phyloP scores from a whole-genome alignment of 2,797 vertebrate genomes.

The Sarcophilus harrisii region DNA sequence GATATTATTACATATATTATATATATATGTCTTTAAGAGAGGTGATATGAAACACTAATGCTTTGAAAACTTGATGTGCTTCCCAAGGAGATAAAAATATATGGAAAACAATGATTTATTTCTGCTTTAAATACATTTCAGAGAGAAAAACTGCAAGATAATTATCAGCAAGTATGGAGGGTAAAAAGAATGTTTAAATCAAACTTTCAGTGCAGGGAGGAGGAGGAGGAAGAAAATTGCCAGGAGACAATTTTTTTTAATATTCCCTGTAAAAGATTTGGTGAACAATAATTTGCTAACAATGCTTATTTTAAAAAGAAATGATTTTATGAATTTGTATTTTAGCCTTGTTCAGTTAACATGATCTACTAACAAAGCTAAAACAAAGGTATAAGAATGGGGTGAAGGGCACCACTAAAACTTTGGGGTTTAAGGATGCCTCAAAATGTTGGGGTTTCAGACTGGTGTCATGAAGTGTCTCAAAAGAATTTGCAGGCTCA shows the following conservation, averaged over 20 bases:
- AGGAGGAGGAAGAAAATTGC: not conserved
- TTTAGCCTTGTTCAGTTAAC: not conserved
- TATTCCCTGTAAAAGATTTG: not conserved
- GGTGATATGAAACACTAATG: slow-evolving; percentile 1
- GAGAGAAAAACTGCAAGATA: slow-evolving; percentile 33
- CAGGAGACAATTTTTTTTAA: not conserved
- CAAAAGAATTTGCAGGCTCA: too few relatives aligned
- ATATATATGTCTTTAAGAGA: not conserved
- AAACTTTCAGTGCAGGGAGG: not conserved
- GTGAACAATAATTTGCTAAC: slow-evolving; percentile 32
- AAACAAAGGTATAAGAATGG: not conserved
- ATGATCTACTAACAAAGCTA: not conserved
- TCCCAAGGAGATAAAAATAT: slow-evolving; percentile 28
- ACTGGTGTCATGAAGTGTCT: too few relatives aligned
- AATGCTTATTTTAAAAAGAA: not conserved
- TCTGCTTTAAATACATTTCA: slow-evolving; percentile 37
- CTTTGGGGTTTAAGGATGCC: too few relatives aligned
- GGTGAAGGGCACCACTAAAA: too few relatives aligned
- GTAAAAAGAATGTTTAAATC: not conserved
- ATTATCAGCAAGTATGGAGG: not conserved
- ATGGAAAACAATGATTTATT: slow-evolving; percentile 46
- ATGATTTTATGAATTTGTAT: not conserved
- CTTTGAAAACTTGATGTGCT: not conserved
- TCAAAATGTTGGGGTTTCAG: too few relatives aligned
- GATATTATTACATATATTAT: too few relatives aligned